These are phyloP conservation scores for Dreissena polymorpha DNA, from an alignment of 1,140 invertebrate species.

Conservation along the genomic window DNA sequence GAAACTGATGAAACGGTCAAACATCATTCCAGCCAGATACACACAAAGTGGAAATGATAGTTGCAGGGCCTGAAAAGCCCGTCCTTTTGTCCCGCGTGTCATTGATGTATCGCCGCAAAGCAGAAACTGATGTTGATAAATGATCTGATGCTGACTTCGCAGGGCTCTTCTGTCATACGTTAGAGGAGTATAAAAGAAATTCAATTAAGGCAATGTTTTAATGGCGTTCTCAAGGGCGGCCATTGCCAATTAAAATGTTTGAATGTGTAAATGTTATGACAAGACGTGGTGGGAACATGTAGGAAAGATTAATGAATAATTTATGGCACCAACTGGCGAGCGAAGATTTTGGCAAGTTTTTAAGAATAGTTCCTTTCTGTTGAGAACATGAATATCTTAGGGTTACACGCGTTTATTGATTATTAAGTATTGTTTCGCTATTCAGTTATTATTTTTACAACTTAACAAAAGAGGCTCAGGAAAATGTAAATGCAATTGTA, in stretches of 20 bases:
- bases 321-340: constrained; percentile 41
- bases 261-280: constrained; percentile 56
- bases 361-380: no score
- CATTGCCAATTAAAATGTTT: constrained; percentile 55
- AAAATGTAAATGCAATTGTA: no score
- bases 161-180: constrained; percentile 32
- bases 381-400: no score
- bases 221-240: constrained; percentile 35
- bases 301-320: constrained; percentile 51
- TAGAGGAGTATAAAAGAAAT: constrained; percentile 34
- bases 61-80: constrained; percentile 29
- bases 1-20: constrained; percentile 19
- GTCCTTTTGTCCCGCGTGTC: constrained; percentile 53
- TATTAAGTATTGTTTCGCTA: no score
- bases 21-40: constrained; percentile 25
- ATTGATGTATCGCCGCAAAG: constrained; percentile 51
- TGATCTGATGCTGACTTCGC: constrained; percentile 16
- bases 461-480: no score
- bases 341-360: not conserved
- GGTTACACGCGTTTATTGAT: no score
- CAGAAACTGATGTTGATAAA: constrained; percentile 52
- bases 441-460: no score
- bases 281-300: constrained; percentile 7
- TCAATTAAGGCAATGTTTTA: constrained; percentile 56
- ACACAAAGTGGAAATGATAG: constrained; percentile 54